Evolutionary conservation across 2,113 vertebrate genomes (phyloP).

Genomic region (Nothobranchius kuhntae): DNA sequence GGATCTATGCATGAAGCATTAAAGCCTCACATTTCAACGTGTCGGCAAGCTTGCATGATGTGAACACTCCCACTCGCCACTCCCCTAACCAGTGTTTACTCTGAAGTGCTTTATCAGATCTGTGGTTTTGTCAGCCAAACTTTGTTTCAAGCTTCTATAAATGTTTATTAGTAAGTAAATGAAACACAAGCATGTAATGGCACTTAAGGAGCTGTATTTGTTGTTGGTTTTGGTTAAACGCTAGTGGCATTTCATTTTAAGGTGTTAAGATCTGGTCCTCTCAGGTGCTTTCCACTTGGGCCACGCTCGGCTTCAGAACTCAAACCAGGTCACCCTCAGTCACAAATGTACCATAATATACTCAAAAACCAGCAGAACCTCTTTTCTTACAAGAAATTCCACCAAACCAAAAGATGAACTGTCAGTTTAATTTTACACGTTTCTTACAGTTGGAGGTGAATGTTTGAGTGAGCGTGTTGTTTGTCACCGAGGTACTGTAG

Average conservation of each 20-base stretch:
- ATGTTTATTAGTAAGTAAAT: constrained; percentile 16
- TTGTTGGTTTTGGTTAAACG: constrained; percentile 20
- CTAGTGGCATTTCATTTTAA: constrained; percentile 24
- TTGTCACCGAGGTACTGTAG: constrained; percentile 46
- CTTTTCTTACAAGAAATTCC: constrained; percentile 65
- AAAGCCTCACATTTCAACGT: constrained; percentile 33
- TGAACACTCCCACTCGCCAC: constrained; percentile 48
- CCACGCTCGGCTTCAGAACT: constrained; percentile 16
- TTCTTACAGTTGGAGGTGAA: constrained; percentile 48
- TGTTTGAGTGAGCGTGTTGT: constrained; percentile 11
- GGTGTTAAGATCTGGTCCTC: constrained; percentile 44
- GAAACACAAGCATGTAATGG: constrained; percentile 13
- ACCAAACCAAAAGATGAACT: constrained; percentile 19
- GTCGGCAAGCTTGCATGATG: constrained; percentile 66
- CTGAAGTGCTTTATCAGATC: constrained; percentile 53
- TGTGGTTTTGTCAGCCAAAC: constrained; percentile 68
- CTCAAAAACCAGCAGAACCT: constrained; percentile 56
- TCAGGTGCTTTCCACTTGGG: constrained; percentile 57
- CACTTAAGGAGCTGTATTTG: constrained; percentile 10
- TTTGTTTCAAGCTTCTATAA: constrained; percentile 38
- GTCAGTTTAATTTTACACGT: constrained; percentile 46
- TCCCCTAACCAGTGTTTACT: constrained; percentile 50
- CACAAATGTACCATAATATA: not conserved
- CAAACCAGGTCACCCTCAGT: constrained; percentile 31
- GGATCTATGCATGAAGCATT: constrained; percentile 56